These are phyloP conservation scores for Salarias fasciatus DNA, from an alignment of 2,797 vertebrate genomes.

Conservation along the genomic window DNA sequence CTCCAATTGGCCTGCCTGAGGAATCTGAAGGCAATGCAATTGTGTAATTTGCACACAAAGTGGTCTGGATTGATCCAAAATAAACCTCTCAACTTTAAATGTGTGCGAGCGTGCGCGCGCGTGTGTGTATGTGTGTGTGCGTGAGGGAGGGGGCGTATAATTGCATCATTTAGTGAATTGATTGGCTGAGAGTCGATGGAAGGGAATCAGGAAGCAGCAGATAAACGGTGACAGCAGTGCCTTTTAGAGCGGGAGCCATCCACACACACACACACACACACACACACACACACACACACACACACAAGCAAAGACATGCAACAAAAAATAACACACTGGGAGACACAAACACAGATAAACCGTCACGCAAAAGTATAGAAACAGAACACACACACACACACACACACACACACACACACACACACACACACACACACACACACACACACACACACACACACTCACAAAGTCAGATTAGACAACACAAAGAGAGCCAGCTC, in stretches of 20 bases:
- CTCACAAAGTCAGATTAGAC: slow-evolving; percentile 66
- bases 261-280: slow-evolving; percentile 56
- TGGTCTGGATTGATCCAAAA: slow-evolving; percentile 97
- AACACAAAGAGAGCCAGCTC: slow-evolving; percentile 67
- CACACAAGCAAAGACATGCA: slow-evolving; percentile 26
- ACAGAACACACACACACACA: slow-evolving; percentile 12
- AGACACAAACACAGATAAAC: neutral
- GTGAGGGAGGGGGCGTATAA: slow-evolving; percentile 87
- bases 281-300: slow-evolving; percentile 21
- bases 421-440: slow-evolving; percentile 49
- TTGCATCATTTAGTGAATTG: slow-evolving; percentile 99
- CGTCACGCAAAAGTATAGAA: slow-evolving; percentile 25
- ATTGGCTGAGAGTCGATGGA: slow-evolving; percentile 93
- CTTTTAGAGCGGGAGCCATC: slow-evolving; percentile 82
- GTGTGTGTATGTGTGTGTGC: no score
- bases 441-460: slow-evolving; percentile 20
- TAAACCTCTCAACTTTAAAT: slow-evolving; percentile 98
- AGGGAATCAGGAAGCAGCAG: slow-evolving; percentile 94
- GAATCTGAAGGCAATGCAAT: slow-evolving; percentile 90
- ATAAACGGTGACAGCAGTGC: slow-evolving; percentile 88
- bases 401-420: slow-evolving; percentile 43
- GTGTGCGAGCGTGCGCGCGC: slow-evolving; percentile 66
- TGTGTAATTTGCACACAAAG: slow-evolving; percentile 96
- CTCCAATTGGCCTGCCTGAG: slow-evolving; percentile 89
- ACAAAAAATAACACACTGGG: neutral